Percentiles rank a stretch among this genome's conserved stretches.
phyloP scores from a whole-genome alignment of 2,797 vertebrate species.

The Spinus olivaceus region DNA sequence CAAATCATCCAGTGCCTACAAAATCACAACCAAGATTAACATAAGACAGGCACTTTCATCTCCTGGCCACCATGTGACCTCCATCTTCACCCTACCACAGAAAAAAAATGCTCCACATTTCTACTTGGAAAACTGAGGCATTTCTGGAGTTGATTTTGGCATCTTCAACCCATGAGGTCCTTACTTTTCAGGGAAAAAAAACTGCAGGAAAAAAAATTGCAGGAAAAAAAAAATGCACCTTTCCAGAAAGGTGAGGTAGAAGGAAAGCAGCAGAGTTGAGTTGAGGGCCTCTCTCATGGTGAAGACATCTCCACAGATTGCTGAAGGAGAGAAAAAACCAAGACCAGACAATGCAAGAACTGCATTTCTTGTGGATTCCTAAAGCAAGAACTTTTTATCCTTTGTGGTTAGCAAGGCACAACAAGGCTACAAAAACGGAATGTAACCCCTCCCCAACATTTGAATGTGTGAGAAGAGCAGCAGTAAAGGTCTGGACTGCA shows the following conservation, averaged over 20 bases:
- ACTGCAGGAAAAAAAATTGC: accelerated
- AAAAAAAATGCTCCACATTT: not conserved
- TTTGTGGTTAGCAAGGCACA: constrained; percentile 20
- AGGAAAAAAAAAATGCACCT: not conserved
- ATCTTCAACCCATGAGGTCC: not conserved
- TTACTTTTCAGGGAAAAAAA: not conserved
- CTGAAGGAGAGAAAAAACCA: not conserved
- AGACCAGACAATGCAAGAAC: not conserved
- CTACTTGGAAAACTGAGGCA: not conserved
- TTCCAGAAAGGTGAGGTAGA: not conserved
- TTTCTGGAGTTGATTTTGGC: not conserved
- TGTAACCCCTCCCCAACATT: not conserved
- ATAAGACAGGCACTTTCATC: not conserved
- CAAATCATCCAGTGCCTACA: not conserved
- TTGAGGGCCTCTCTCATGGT: not conserved
- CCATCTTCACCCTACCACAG: not conserved
- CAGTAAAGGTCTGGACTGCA: not conserved
- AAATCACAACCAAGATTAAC: not conserved
- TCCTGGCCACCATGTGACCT: not conserved
- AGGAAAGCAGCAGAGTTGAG: not conserved
- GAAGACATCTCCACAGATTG: not conserved
- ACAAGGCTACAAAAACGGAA: constrained; percentile 17
- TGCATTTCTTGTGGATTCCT: not conserved
- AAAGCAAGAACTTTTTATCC: not conserved
- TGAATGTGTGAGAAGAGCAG: constrained; percentile 11